Base-by-base conservation (phyloP, 2,113 vertebrate species). In the Myrmecophaga tridactyla region DNA sequence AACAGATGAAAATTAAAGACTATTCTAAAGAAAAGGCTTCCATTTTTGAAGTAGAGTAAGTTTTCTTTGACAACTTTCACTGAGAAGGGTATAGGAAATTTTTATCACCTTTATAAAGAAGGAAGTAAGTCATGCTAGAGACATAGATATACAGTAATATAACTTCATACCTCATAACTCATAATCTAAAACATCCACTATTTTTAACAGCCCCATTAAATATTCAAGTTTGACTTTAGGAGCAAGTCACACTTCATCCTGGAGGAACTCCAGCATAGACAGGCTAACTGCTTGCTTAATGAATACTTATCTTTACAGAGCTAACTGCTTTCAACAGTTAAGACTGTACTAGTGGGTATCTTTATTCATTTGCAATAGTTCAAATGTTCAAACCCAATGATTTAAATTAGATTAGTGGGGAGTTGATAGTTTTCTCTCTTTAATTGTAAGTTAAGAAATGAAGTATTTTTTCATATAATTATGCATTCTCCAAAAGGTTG, bases 151-250 rank as follows among this genome's bases (percentile, higher is more conserved):
- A 77, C 8, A 39, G 56, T 87, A 97, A 96, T 92, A 83, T 76
- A 96, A 95, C 62, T 95, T 95, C 87, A 95, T 96, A 92, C 92
- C 91, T 96, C 96, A 92, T 96, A 98, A 97, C 96, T 96, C 92
- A 82, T 96, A 87, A 96, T 97, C 86, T 97, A 91, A 96, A 96
- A 86, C 76, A 94, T 75, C 86, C 94, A 96, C 63, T 95, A 63
- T 89, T 97, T 96, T 97, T 97, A 97, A 98, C 97, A 97, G 93
- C 89, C 80, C 86, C 89, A 96, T 97, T 97, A 98, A 97, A 95
- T 97, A 98, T 97, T 97, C 97, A 97, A 97, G 83, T 92, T 96
- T 97, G 95, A 96, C 89, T 97, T 97, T 76, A 95, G 60, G 82
- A 92, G 86, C 95, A 92, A 96, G 91, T 94, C 89, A 93, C 93